These are phyloP conservation scores for Rhinopomastus cyanomelas DNA, from an alignment of 2,113 vertebrate genomes.

Conservation along the genomic window DNA sequence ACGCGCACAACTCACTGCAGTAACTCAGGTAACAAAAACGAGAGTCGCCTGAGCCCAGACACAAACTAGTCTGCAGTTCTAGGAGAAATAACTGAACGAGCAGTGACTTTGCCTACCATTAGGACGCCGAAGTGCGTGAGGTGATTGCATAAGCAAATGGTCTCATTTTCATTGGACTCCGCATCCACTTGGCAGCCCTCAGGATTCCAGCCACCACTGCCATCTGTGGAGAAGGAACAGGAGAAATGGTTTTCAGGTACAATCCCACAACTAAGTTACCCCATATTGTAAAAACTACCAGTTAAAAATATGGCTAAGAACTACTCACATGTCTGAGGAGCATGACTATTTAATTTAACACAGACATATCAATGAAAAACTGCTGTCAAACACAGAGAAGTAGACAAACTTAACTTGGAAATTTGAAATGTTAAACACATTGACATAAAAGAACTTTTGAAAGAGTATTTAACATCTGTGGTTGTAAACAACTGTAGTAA, in stretches of 20 bases:
- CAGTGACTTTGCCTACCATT: constrained; percentile 79
- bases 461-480: neutral
- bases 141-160: constrained; percentile 89
- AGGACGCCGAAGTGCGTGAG: constrained; percentile 95
- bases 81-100: neutral
- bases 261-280: neutral
- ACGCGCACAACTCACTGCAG: neutral
- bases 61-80: neutral
- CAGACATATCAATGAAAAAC: neutral
- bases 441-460: neutral
- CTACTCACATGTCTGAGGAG: neutral
- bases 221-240: constrained; percentile 71
- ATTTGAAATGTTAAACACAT: neutral
- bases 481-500: neutral
- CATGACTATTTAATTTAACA: neutral
- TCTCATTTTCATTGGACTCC: constrained; percentile 78
- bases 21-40: neutral
- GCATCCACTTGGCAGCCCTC: constrained; percentile 76
- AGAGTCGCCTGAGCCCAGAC: neutral
- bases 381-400: neutral
- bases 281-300: neutral
- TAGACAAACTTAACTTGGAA: neutral
- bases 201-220: constrained; percentile 86
- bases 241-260: neutral
- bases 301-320: neutral